Evolutionary conservation across 2,797 vertebrate genomes (phyloP), one percentile per base, ranked within the genome.

Genomic region (Astyanax mexicanus): DNA sequence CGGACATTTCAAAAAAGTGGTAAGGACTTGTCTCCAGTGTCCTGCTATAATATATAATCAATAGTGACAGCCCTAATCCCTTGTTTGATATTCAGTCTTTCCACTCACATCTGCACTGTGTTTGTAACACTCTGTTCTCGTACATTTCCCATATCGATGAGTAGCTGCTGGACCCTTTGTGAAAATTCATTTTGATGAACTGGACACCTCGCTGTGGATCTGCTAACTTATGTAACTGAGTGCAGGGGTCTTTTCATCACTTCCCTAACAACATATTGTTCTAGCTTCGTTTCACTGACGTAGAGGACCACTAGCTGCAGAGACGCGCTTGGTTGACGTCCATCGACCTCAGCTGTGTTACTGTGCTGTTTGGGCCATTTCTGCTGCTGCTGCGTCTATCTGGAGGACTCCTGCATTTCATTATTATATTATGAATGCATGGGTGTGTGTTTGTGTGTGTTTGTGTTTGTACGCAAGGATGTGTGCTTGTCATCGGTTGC

Each of bases 291-390:
- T 42, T 15, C 21, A 38, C 35, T 74, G 54, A 44, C 13, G 64
- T 12, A 12, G 51, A 37, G 72, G 38, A 54, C 54, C 45, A 21
- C 66, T 72, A 68, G 64, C 71, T 67, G 32, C 44, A n/a, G 29
- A 54, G 44, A 37, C 49, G 44, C 74, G 44, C 35, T 32, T 72
- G 74, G 55, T 77, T 54, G 64, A 55, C 35, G 45, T 77, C 54
- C 44, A 65, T 35, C 2, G 7, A 21, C 29, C 60, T 66, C 40
- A 58, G 61, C 49, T 77, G 69, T 68, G 61, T 70, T 38, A 32
- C 57, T 40, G 66, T 64, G 51, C 60, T 44, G 32, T 71, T 75
- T 52, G 29, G 77, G 42, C 23, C 55, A 66, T 80, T 27, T 57
- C 1, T 3, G 47, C 32, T 57, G 19, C 17, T 51, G 47, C 32